These are phyloP conservation scores for Lacanobia oleracea DNA, from an alignment of 2,888 invertebrate genomes.

Conservation along the genomic window DNA sequence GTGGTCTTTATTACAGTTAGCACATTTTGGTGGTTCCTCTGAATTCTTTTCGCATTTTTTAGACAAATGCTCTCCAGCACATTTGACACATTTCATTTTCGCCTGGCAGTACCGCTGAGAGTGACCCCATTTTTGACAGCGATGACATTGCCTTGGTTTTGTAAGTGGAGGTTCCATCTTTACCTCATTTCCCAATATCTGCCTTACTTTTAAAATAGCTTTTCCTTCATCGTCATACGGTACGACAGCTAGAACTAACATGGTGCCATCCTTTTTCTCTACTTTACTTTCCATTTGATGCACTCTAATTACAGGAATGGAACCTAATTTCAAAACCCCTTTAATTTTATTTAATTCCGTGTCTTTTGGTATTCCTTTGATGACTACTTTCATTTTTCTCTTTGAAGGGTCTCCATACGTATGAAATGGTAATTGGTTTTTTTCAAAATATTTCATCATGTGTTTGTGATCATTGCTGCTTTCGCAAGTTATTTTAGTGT, in stretches of 20 bases:
- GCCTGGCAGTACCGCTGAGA: constrained; percentile 81
- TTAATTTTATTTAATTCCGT: constrained; percentile 71
- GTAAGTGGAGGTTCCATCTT: constrained; percentile 75
- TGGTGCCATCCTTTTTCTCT: constrained; percentile 63
- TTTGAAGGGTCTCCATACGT: constrained; percentile 78
- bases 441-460: constrained; percentile 74
- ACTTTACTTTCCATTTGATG: constrained; percentile 76
- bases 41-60: constrained; percentile 74
- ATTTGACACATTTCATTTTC: constrained; percentile 80
- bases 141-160: constrained; percentile 79
- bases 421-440: constrained; percentile 76
- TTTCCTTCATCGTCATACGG: constrained; percentile 72
- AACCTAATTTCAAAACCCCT: constrained; percentile 70
- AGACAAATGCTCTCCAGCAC: constrained; percentile 78
- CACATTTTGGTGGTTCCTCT: constrained; percentile 76
- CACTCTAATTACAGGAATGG: constrained; percentile 76
- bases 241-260: constrained; percentile 76
- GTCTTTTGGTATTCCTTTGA: constrained; percentile 76
- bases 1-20: constrained; percentile 78
- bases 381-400: constrained; percentile 78
- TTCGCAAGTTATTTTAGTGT: constrained; percentile 72
- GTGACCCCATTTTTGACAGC: constrained; percentile 86
- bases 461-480: constrained; percentile 73
- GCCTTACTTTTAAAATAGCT: constrained; percentile 69
- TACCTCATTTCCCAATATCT: constrained; percentile 73